phyloP scores from a whole-genome alignment of 2,797 vertebrate species.

The Chloroceryle amazona region DNA sequence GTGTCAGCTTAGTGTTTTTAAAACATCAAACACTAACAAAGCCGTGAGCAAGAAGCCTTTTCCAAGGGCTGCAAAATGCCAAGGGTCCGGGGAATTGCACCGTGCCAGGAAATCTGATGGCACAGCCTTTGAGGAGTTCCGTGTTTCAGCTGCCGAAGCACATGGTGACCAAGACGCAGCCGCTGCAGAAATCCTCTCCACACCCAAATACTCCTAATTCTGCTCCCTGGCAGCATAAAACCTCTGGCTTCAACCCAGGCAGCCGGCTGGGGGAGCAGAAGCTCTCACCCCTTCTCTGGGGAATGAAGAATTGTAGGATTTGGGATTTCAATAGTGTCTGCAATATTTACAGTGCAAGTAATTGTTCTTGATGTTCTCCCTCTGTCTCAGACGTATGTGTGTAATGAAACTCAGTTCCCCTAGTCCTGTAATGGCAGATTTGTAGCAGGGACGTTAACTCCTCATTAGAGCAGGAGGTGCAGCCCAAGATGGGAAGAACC shows the following conservation, averaged over 20 bases:
- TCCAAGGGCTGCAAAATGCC: background rate
- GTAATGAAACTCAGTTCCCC: background rate
- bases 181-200: background rate
- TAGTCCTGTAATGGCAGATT: background rate
- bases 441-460: background rate
- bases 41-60: conserved; percentile 10
- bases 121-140: background rate
- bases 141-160: background rate
- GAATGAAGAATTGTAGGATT: background rate
- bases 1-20: conserved; percentile 47
- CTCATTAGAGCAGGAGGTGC: background rate
- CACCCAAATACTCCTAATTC: background rate
- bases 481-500: background rate
- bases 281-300: background rate
- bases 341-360: background rate
- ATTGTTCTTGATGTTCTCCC: background rate
- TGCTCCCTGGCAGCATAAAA: background rate
- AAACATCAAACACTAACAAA: conserved; percentile 44
- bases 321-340: background rate
- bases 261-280: background rate
- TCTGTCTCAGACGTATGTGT: background rate
- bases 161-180: rapidly evolving
- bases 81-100: background rate
- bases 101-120: background rate
- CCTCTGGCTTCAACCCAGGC: background rate